Percentiles rank a stretch among this genome's conserved stretches.
phyloP scores from a whole-genome alignment of 2,888 invertebrate genomes.

The Empis livida region DNA sequence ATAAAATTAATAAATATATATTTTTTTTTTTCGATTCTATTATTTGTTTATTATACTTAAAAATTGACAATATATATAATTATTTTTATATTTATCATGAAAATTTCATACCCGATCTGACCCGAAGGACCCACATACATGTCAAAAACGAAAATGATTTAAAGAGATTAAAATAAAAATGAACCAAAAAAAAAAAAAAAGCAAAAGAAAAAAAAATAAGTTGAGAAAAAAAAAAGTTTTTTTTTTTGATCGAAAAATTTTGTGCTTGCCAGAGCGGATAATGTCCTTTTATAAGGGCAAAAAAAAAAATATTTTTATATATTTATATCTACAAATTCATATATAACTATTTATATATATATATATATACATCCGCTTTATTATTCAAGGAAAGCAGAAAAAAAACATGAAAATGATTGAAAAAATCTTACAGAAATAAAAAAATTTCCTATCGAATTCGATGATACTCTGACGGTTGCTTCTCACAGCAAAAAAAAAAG shows the following conservation, averaged over 20 bases:
- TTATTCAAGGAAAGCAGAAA: background rate
- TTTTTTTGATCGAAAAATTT: constrained; percentile 1
- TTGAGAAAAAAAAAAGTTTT: background rate
- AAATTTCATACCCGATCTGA: too few relatives aligned
- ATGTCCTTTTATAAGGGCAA: background rate
- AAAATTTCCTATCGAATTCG: too few relatives aligned
- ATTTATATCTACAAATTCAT: background rate
- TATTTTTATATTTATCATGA: too few relatives aligned
- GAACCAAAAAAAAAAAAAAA: background rate
- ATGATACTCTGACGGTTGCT: too few relatives aligned
- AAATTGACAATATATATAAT: too few relatives aligned
- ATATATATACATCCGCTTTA: too few relatives aligned
- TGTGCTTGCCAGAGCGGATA: constrained; percentile 1
- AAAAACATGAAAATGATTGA: background rate
- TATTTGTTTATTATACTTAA: too few relatives aligned
- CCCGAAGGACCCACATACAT: background rate
- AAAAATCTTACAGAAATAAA: background rate
- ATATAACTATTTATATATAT: too few relatives aligned
- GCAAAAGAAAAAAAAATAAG: background rate
- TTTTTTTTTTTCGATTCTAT: too few relatives aligned
- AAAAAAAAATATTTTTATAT: background rate
- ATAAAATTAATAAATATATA: too few relatives aligned
- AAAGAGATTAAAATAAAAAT: background rate
- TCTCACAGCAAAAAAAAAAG: too few relatives aligned
- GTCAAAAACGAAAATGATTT: background rate